Evolutionary conservation across 2,888 invertebrate genomes (phyloP).

Genomic region (Rosalia funebris): DNA sequence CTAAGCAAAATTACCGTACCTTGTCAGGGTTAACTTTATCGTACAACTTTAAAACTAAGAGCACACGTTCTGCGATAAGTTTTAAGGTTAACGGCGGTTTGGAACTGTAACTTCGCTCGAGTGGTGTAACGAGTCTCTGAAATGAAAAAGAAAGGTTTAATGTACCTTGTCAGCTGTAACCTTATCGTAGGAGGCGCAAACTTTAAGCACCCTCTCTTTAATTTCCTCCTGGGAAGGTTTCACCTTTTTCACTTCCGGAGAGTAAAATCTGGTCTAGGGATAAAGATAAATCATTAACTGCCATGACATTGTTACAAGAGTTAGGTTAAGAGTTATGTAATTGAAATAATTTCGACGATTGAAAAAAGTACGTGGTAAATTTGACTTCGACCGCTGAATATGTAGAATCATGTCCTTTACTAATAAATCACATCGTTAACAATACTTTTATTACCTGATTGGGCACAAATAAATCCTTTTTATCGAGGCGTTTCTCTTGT

Average conservation of each 20-base stretch:
- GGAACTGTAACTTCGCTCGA: constrained; percentile 77
- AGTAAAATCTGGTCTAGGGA: constrained; percentile 53
- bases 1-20: constrained; percentile 72
- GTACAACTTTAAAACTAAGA: constrained; percentile 95
- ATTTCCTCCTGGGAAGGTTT: constrained; percentile 75
- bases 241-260: constrained; percentile 60
- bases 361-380: not conserved
- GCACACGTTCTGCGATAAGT: constrained; percentile 86
- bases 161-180: constrained; percentile 85
- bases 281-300: constrained; percentile 19
- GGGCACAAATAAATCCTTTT: constrained; percentile 34
- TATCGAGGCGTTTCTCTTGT: constrained; percentile 32
- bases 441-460: constrained; percentile 51
- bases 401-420: constrained; percentile 2
- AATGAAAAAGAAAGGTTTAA: constrained; percentile 55
- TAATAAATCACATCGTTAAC: too few species aligned
- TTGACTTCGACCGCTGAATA: not conserved
- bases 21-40: constrained; percentile 95
- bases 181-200: constrained; percentile 90
- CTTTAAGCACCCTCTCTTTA: constrained; percentile 84
- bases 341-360: constrained; percentile 16
- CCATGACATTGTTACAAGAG: constrained; percentile 25
- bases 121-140: constrained; percentile 73
- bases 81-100: constrained; percentile 83
- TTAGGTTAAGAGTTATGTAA: constrained; percentile 44